Evolutionary conservation across 2,888 invertebrate genomes (phyloP), one percentile per base, ranked within the genome.

Genomic region (Iselma pallidipennis): DNA sequence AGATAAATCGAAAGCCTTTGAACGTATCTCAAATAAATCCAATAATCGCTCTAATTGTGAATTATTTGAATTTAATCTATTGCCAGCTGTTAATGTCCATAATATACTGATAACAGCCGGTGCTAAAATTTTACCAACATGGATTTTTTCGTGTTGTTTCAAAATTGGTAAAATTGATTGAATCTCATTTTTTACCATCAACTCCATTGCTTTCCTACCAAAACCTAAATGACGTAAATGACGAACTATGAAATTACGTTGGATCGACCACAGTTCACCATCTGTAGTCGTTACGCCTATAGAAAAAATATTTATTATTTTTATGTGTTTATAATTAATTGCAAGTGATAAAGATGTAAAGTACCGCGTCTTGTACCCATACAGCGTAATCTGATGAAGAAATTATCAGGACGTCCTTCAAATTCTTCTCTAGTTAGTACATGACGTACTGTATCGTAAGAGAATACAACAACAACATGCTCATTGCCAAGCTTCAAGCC

Each of bases 361-460:
- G n/a, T 58, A 85, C 87, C 87, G 81, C 82, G 84, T 66, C 80
- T 82, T 1, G 84, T 83, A 23, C 89, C 89, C 85, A 90, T 85
- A 14, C 87, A 87, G 25, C 90, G 82, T 12, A 90, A 74, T 28
- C 85, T 82, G 14, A 86, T 78, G 69, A 90, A 90, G 71, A 88
- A 88, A 62, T 85, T 87, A 74, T 89, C 85, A 0, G 91, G 91
- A 21, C 91, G 80, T 0, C 86, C 89, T 61, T 87, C 86, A 68
- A 84, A 90, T 21, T 86, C 87, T 57, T 89, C 88, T 12, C 81
- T 78, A 0, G 80, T 78, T 50, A 89, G 81, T 2, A 89, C 82
- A 57, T 84, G 81, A 12, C 82, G 83, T 0, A 88, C 81, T 1
- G 83, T 67, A 1, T 83, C 78, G 69, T 83, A 84, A 0, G 86